Conservation (phyloP, 1,140 invertebrate species). For the Cyclargus thomasi region DNA sequence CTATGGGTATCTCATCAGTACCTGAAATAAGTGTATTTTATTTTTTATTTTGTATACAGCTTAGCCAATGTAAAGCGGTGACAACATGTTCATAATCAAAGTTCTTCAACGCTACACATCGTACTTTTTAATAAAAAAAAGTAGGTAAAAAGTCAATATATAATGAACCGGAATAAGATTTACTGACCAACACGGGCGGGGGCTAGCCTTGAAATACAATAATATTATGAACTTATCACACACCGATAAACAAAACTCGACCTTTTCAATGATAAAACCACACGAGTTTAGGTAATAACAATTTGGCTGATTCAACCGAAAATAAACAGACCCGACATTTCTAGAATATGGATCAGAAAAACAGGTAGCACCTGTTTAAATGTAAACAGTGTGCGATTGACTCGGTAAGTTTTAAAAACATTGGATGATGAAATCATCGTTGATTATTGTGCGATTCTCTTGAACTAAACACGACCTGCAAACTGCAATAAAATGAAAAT, state of each 20-base stretch:
- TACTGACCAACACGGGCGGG: not conserved
- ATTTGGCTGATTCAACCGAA: not conserved
- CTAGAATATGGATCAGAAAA: not conserved
- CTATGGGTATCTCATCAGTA: too few relatives aligned
- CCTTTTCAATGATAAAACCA: not conserved
- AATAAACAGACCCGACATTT: not conserved
- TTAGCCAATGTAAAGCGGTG: too few relatives aligned
- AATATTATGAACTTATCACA: not conserved
- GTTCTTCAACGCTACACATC: not conserved
- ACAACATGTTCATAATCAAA: too few relatives aligned
- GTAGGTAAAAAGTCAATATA: not conserved
- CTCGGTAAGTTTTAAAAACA: not conserved
- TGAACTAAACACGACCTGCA: not conserved
- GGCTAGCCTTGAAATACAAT: not conserved
- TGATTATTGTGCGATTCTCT: constrained; percentile 10
- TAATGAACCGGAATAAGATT: not conserved
- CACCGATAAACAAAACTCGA: not conserved
- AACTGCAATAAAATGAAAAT: too few relatives aligned
- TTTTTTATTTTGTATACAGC: too few relatives aligned
- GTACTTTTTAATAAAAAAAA: too few relatives aligned
- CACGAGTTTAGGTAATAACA: not conserved
- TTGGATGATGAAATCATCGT: constrained; percentile 25
- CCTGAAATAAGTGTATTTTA: too few relatives aligned
- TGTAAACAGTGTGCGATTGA: not conserved
- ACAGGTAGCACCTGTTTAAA: constrained; percentile 1